A percentile compares a stretch with the other conserved stretches of the same genome.
These are phyloP conservation scores for Allenopithecus nigroviridis DNA, from an alignment of 2,797 vertebrate genomes.

Conservation along the genomic window DNA sequence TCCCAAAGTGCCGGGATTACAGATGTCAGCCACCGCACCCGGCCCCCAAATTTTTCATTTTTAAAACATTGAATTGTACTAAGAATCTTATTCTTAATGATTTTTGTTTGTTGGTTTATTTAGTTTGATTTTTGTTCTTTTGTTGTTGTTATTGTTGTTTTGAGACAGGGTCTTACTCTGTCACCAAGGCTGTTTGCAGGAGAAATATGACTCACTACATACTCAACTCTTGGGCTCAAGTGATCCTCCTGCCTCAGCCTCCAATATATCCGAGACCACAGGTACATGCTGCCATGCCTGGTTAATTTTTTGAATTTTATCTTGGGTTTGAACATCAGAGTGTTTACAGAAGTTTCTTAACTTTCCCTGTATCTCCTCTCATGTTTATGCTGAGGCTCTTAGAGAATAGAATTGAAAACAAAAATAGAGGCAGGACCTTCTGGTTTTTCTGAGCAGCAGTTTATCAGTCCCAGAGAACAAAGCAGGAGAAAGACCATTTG, in stretches of 20 bases:
- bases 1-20: no score
- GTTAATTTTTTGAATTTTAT: neutral
- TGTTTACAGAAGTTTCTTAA: neutral
- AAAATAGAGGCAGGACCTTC: neutral
- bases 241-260: no score
- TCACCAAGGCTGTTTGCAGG: no score
- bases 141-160: no score
- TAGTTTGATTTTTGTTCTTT: no score
- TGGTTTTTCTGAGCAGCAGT: neutral
- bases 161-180: no score
- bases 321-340: neutral
- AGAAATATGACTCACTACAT: no score
- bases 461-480: neutral
- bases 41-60: neutral
- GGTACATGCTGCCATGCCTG: no score
- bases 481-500: neutral
- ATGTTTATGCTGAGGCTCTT: neutral
- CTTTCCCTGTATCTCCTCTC: neutral
- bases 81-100: neutral
- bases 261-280: no score
- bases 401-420: neutral
- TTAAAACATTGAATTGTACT: neutral
- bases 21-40: no score
- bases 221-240: no score
- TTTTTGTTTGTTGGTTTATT: neutral